Evolutionary conservation across 2,113 vertebrate species (phyloP).

Genomic region (Arenaria interpres): DNA sequence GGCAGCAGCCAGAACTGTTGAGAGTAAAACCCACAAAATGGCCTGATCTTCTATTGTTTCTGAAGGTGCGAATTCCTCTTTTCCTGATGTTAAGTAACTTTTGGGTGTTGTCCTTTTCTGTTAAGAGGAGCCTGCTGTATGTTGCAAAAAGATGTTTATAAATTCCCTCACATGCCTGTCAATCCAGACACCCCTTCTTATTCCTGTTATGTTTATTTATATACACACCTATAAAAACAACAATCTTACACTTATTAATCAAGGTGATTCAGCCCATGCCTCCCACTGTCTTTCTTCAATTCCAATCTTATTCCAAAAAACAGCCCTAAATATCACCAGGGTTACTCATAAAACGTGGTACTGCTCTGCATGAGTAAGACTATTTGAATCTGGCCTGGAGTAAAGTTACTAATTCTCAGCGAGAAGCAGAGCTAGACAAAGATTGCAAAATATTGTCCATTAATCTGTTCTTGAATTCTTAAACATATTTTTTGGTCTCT

Average conservation of each 20-base stretch:
- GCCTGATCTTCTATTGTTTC: constrained; percentile 36
- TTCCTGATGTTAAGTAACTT: constrained; percentile 55
- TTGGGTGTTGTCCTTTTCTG: constrained; percentile 10
- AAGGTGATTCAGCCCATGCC: constrained; percentile 60
- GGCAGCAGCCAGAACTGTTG: constrained; percentile 6
- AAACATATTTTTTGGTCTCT: constrained; percentile 58
- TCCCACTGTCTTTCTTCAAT: constrained; percentile 48
- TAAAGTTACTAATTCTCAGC: constrained; percentile 47
- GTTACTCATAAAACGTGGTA: constrained; percentile 55
- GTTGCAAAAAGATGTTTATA: constrained; percentile 10
- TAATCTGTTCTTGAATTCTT: constrained; percentile 59
- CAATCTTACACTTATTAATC: constrained; percentile 45
- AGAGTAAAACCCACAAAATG: constrained; percentile 20
- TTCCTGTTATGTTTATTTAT: constrained; percentile 23
- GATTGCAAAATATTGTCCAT: constrained; percentile 59
- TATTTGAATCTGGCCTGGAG: constrained; percentile 55
- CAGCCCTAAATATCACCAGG: constrained; percentile 48
- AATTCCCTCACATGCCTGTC: constrained; percentile 5
- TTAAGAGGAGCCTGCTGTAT: neutral
- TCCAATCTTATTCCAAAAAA: constrained; percentile 42
- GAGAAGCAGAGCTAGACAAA: constrained; percentile 50
- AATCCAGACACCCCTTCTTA: constrained; percentile 8
- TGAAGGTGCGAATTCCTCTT: constrained; percentile 56
- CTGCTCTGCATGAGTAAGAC: constrained; percentile 50
- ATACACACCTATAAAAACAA: neutral